Percentiles rank a stretch among this genome's conserved stretches.
Evolutionary conservation across 2,113 vertebrate genomes (phyloP).

Genomic region (Cyphomyrus plagiostoma): DNA sequence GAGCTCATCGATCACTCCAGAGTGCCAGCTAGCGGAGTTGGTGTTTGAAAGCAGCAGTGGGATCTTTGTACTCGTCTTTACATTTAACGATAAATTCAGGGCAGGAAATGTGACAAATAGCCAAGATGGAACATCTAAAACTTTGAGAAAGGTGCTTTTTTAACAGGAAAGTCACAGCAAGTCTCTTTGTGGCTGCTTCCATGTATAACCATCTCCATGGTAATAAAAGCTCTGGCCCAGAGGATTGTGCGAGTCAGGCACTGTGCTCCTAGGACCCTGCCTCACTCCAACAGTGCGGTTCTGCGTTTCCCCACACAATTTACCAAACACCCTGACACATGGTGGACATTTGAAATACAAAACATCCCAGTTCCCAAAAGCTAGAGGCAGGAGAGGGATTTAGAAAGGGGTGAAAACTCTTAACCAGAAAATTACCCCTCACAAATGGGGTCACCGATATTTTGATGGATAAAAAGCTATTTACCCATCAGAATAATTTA

Average conservation of each 20-base stretch:
- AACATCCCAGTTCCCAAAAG: background rate
- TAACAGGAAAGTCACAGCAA: background rate
- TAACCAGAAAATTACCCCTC: background rate
- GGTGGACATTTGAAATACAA: background rate
- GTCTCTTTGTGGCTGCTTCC: background rate
- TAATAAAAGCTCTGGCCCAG: background rate
- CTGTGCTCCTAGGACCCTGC: background rate
- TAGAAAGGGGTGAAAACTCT: background rate
- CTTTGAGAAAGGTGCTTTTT: background rate
- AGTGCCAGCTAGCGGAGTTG: background rate
- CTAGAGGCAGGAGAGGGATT: background rate
- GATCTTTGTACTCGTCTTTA: background rate
- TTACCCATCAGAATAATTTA: constrained; percentile 19
- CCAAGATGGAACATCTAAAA: background rate
- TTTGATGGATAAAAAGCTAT: background rate
- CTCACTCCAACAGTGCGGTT: background rate
- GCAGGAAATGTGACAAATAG: background rate
- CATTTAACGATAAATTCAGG: background rate
- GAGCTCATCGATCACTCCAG: background rate
- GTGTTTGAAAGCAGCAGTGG: background rate
- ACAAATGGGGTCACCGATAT: background rate
- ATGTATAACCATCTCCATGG: background rate
- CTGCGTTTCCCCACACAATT: background rate
- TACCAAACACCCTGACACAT: background rate
- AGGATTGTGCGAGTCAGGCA: background rate